Evolutionary conservation across 2,888 invertebrate species (phyloP).

Genomic region (Diadegma fenestrale): DNA sequence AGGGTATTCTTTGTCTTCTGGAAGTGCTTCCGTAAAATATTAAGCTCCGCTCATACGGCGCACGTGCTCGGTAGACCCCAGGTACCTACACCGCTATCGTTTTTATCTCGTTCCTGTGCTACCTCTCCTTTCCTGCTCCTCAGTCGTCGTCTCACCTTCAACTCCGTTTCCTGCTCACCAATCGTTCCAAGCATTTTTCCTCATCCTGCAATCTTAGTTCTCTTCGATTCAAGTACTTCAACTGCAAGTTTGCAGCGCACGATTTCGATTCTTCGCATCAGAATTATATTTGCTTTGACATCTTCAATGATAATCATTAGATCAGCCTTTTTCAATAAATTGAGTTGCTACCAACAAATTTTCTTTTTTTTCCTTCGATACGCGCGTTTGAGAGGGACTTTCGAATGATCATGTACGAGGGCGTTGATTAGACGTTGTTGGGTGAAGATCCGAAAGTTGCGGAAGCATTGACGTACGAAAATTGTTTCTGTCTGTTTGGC

Average conservation of each 20-base stretch:
- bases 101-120: constrained; percentile 10
- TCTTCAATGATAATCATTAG: neutral
- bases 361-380: no score
- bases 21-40: constrained; percentile 69
- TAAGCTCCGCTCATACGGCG: constrained; percentile 53
- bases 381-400: no score
- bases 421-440: no score
- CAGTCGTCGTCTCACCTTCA: neutral
- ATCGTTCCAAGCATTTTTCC: neutral
- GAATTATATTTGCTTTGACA: neutral
- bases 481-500: no score
- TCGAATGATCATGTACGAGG: no score
- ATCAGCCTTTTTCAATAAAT: neutral
- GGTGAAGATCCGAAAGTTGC: no score
- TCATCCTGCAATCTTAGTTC: no score
- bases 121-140: constrained; percentile 21
- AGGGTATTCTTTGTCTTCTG: constrained; percentile 57
- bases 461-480: no score
- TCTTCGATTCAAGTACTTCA: neutral
- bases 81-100: neutral
- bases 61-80: neutral
- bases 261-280: neutral
- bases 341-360: no score
- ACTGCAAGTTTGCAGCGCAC: neutral
- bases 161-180: neutral